phyloP scores from a whole-genome alignment of 2,113 vertebrate genomes.

The Progne subis region DNA sequence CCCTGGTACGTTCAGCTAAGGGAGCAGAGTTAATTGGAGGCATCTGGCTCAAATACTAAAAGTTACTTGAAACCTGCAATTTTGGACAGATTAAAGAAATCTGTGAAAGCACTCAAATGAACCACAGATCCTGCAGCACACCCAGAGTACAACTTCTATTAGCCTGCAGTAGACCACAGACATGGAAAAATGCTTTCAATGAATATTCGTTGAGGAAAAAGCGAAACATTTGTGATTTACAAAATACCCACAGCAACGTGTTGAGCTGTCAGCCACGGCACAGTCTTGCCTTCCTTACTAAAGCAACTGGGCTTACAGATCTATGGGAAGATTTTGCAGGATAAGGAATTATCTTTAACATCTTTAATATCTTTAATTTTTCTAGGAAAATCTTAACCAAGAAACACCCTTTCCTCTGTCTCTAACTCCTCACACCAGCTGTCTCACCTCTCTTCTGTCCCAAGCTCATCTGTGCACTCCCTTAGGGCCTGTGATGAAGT shows the following conservation, averaged over 20 bases:
- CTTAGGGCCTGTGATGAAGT: not conserved
- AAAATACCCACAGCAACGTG: not conserved
- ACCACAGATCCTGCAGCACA: not conserved
- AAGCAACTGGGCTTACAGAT: not conserved
- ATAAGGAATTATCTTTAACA: not conserved
- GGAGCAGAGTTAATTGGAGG: slow-evolving; percentile 40
- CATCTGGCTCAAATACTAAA: not conserved
- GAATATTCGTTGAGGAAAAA: not conserved
- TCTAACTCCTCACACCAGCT: not conserved
- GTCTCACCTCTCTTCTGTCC: not conserved
- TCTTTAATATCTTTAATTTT: not conserved
- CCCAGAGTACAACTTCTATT: not conserved
- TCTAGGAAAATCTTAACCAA: not conserved
- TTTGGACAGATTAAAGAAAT: slow-evolving; percentile 37
- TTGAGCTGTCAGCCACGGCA: not conserved
- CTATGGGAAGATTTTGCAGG: not conserved
- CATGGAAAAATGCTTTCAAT: not conserved
- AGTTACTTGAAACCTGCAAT: slow-evolving; percentile 40
- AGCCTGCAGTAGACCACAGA: not conserved
- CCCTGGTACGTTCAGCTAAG: not conserved
- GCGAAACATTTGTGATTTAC: not conserved
- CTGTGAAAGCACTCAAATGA: not conserved
- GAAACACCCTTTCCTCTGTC: not conserved
- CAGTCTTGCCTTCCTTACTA: not conserved
- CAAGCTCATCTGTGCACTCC: not conserved